phyloP scores from a whole-genome alignment of 2,888 invertebrate genomes.

The Tribolium freemani region DNA sequence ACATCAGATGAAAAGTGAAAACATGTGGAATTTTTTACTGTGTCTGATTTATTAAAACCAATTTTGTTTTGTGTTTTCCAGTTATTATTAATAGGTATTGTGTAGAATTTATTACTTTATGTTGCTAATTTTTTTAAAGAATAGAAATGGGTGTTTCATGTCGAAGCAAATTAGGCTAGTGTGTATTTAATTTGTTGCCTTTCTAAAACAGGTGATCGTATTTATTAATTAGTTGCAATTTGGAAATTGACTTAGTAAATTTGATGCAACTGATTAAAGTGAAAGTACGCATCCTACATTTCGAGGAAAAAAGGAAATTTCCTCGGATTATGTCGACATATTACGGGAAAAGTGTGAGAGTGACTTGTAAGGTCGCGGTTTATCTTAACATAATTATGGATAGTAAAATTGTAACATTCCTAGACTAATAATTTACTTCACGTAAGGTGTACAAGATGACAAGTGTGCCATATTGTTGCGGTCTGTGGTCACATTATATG shows the following conservation, averaged over 20 bases:
- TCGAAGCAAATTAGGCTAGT: too few species aligned
- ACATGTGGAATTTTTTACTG: too few species aligned
- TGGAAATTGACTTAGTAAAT: conserved; percentile 3
- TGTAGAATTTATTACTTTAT: too few species aligned
- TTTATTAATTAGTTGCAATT: conserved; percentile 1
- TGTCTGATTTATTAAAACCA: too few species aligned
- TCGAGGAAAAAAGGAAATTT: conserved; percentile 1
- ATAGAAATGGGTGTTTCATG: too few species aligned
- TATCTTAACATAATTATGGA: not conserved
- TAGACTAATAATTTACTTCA: conserved; percentile 2
- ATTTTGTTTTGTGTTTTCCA: too few species aligned
- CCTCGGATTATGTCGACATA: not conserved
- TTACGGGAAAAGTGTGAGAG: not conserved
- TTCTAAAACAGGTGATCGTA: not conserved
- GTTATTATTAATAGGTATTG: too few species aligned
- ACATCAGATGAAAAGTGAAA: too few species aligned
- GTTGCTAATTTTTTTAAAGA: too few species aligned
- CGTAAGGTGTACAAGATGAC: conserved; percentile 38
- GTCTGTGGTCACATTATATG: conserved; percentile 24
- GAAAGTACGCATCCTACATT: conserved; percentile 16
- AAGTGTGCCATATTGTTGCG: conserved; percentile 36
- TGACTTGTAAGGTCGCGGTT: not conserved
- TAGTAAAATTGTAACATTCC: not conserved
- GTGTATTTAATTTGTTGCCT: not conserved
- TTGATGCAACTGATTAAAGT: conserved; percentile 22